Evolutionary conservation across 2,888 invertebrate genomes (phyloP).

Genomic region (Lasioglossum oenotherae): DNA sequence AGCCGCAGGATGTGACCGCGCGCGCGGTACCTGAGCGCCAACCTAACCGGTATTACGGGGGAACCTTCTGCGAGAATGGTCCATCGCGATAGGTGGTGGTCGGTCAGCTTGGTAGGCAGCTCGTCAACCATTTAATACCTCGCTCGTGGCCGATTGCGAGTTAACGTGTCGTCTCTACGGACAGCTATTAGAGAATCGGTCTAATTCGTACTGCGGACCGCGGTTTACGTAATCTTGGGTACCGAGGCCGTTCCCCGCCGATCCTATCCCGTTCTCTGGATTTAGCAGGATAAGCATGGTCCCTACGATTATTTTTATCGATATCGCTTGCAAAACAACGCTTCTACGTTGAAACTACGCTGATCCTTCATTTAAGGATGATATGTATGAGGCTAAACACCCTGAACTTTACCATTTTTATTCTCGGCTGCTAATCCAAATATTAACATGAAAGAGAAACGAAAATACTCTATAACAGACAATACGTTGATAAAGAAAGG

Average conservation of each 20-base stretch:
- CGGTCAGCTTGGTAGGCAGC: slow-evolving; percentile 20
- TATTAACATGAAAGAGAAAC: too few relatives aligned
- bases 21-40: not conserved
- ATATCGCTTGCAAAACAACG: too few relatives aligned
- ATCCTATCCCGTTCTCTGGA: not conserved
- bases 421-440: too few relatives aligned
- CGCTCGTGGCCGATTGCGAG: slow-evolving; percentile 27
- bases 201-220: slow-evolving; percentile 26
- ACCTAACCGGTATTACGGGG: slow-evolving; percentile 30
- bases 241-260: not conserved
- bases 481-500: too few relatives aligned
- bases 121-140: slow-evolving; percentile 52
- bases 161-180: slow-evolving; percentile 7
- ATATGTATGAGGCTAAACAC: too few relatives aligned
- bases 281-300: too few relatives aligned
- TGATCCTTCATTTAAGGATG: too few relatives aligned
- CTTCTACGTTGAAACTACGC: too few relatives aligned
- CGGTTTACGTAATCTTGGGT: slow-evolving; percentile 41
- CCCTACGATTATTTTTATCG: too few relatives aligned
- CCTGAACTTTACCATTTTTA: too few relatives aligned
- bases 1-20: slow-evolving; percentile 36
- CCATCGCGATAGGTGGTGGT: slow-evolving; percentile 36
- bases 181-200: slow-evolving; percentile 31
- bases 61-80: slow-evolving; percentile 37
- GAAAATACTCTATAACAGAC: too few relatives aligned